Evolutionary conservation across 64 coral and sea anemone species (phyloP).

Genomic region (Pocillopora damicornis): DNA sequence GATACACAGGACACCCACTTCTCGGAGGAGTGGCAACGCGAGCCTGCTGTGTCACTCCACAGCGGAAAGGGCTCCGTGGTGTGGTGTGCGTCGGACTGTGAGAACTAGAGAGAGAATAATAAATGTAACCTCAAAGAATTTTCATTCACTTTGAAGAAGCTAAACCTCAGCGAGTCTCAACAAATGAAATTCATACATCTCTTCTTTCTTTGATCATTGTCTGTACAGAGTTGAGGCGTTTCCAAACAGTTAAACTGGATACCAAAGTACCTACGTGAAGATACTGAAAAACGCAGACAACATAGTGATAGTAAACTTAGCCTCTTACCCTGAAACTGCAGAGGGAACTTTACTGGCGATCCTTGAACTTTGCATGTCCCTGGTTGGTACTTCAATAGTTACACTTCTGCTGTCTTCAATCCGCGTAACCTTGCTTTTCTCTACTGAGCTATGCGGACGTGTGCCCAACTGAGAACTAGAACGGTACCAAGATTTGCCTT

Average conservation of each 20-base stretch:
- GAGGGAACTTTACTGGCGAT: conserved; percentile 37
- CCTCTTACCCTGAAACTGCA: conserved; percentile 46
- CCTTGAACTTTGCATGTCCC: conserved; percentile 29
- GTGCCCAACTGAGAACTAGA: conserved; percentile 18
- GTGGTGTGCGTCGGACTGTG: conserved; percentile 16
- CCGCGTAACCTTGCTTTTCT: not conserved
- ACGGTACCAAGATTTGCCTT: conserved; percentile 9
- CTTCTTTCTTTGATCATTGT: no score
- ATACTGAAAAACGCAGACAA: not conserved
- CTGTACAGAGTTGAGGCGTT: no score
- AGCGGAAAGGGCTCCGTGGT: conserved; percentile 79
- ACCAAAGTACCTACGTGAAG: no score
- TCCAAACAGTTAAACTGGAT: no score
- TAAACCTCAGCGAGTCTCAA: no score
- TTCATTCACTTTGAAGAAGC: no score
- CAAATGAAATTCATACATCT: no score
- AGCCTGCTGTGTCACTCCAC: conserved; percentile 73
- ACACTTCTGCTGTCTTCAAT: conserved; percentile 29
- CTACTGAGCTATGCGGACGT: conserved; percentile 56
- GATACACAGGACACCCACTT: conserved; percentile 95
- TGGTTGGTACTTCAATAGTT: conserved; percentile 44
- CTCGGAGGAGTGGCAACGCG: conserved; percentile 48
- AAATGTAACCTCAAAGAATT: no score
- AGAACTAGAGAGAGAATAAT: not conserved
- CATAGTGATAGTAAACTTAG: not conserved